Evolutionary conservation across 2,888 invertebrate species (phyloP), one percentile per base, ranked within the genome.

Genomic region (Neoscelio sp.): DNA sequence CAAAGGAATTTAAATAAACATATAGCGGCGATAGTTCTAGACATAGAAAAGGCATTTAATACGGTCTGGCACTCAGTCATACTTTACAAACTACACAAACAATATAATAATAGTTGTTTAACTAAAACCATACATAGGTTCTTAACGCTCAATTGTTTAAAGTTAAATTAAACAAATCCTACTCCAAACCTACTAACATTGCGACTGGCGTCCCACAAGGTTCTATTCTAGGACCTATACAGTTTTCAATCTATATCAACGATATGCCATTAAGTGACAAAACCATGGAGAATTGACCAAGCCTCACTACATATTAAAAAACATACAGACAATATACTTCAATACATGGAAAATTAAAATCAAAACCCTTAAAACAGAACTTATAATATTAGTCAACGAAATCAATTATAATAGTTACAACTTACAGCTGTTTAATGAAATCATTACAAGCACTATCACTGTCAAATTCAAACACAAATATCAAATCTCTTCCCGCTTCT

Each of bases 21-120:
- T 6, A 81, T 82, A 8, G 64, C 64, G 2, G 52, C 80, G 2
- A 56, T 78, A 1, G 62, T 85, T 4, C 40, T 86, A 2, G 84
- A 84, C 26, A 80, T 85, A 7, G 80, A 81, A 18, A 82, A 82
- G 23, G 84, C 84, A 0, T 85, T 86, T 28, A 81, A 84, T 56
- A 75, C 79, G 8, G 81, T 83, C 7, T 81, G 80, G 79, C 70
- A 77, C 18, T 4, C 40, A 20, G 83, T 74, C 0, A 80, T 85
- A 0, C 54, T 85, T 5, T 13, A 2, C 15, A 44, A 44, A n/a
- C n/a, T 44, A 1, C 0, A 15, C 8, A 40, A 2, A 40, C 17
- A 13, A 15, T 7, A 15, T 17, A 15, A 8, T 6, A 6, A 28
- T 4, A 10, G 10, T 1, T n/a, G 7, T 33, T 12, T 33, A 4